These are phyloP conservation scores for Echiichthys vipera DNA, from an alignment of 2,797 vertebrate genomes.

Conservation along the genomic window DNA sequence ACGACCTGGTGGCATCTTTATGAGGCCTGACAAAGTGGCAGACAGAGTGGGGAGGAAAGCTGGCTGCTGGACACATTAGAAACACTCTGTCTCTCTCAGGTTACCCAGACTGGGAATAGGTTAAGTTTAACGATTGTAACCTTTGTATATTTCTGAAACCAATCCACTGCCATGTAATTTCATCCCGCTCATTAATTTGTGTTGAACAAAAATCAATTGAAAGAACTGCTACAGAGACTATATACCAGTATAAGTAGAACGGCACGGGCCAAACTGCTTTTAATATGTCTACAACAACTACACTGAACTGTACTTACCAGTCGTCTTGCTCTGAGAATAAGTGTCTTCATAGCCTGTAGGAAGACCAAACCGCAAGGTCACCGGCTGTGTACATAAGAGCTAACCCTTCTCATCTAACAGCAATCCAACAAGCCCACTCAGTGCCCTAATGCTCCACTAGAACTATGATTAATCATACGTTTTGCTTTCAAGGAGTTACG, in stretches of 20 bases:
- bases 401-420: slow-evolving; percentile 3
- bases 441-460: background rate
- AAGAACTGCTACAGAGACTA: background rate
- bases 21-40: slow-evolving; percentile 76
- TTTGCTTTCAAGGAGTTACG: slow-evolving; percentile 7
- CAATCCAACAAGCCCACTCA: slow-evolving; percentile 1
- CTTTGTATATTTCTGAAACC: slow-evolving; percentile 55
- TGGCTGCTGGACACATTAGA: slow-evolving; percentile 73
- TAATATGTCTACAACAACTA: slow-evolving; percentile 10
- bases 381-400: slow-evolving; percentile 19
- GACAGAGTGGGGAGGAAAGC: slow-evolving; percentile 43
- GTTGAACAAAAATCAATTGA: background rate
- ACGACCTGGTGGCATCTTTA: slow-evolving; percentile 78
- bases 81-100: slow-evolving; percentile 67
- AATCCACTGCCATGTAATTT: slow-evolving; percentile 48
- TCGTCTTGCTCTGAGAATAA: slow-evolving; percentile 56
- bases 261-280: background rate
- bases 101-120: slow-evolving; percentile 62
- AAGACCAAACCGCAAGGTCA: slow-evolving; percentile 60
- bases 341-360: slow-evolving; percentile 60
- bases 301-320: slow-evolving; percentile 53
- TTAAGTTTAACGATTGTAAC: slow-evolving; percentile 61
- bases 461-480: background rate
- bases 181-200: slow-evolving; percentile 19
- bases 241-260: background rate